Evolutionary conservation across 2,113 vertebrate species (phyloP).

Genomic region (Mesembrinibis cayennensis): DNA sequence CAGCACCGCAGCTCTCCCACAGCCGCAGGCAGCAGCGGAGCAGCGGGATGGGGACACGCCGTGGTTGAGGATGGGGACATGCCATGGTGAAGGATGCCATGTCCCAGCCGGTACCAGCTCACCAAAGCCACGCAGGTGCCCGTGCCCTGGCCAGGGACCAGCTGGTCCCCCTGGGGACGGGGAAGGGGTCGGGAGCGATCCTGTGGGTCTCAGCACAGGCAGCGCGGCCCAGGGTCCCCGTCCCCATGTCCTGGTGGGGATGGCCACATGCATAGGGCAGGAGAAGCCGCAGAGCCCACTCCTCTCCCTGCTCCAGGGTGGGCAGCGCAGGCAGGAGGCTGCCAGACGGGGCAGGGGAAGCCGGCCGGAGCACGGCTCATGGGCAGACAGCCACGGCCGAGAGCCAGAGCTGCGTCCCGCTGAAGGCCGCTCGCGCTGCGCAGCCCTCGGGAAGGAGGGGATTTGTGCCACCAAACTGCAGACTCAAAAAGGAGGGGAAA

Average conservation of each 20-base stretch:
- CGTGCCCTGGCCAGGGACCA: background rate
- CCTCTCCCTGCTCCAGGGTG: background rate
- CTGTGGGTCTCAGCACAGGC: background rate
- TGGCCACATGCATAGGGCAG: background rate
- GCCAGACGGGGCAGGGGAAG: background rate
- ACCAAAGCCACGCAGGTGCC: accelerated
- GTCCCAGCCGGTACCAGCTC: background rate
- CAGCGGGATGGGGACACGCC: background rate
- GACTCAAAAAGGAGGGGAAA: background rate
- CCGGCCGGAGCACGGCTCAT: accelerated
- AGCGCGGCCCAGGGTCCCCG: accelerated
- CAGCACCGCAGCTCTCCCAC: background rate
- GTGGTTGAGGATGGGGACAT: background rate
- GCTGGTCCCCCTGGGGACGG: accelerated
- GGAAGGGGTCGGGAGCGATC: accelerated
- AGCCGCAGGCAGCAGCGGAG: background rate
- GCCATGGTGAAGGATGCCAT: accelerated
- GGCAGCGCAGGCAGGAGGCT: background rate
- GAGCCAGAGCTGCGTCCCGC: background rate
- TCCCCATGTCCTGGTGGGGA: accelerated
- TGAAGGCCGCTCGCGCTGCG: accelerated
- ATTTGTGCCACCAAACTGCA: background rate
- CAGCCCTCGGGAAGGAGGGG: background rate
- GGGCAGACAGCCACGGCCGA: background rate
- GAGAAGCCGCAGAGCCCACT: accelerated